Percentiles rank a stretch among this genome's conserved stretches.
These are phyloP conservation scores for Dysmachus trigonus DNA, from an alignment of 2,888 invertebrate species.

Conservation along the genomic window DNA sequence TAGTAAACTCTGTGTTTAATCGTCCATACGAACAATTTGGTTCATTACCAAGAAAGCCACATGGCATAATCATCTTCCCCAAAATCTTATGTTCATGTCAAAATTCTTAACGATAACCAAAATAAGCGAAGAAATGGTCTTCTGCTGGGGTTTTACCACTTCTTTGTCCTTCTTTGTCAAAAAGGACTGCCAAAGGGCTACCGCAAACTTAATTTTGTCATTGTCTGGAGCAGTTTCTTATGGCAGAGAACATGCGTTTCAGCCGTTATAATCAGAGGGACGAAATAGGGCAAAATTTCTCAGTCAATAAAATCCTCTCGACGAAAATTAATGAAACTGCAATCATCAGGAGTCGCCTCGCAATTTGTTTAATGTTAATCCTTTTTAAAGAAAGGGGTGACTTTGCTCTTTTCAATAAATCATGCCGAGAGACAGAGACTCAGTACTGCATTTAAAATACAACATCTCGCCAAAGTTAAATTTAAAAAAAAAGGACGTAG, in stretches of 20 bases:
- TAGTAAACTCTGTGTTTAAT: constrained; percentile 11
- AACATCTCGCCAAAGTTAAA: not conserved
- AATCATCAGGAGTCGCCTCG: not conserved
- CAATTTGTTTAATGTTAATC: constrained; percentile 14
- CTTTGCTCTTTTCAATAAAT: constrained; percentile 13
- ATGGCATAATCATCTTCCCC: constrained; percentile 11
- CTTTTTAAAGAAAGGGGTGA: constrained; percentile 21
- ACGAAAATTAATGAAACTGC: not conserved
- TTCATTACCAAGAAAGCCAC: constrained; percentile 15
- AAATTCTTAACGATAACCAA: constrained; percentile 31
- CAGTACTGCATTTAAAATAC: constrained; percentile 22
- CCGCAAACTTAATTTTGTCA: constrained; percentile 24
- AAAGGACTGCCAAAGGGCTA: not conserved
- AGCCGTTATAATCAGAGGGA: not conserved
- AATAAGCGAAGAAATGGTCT: not conserved
- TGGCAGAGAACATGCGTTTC: not conserved
- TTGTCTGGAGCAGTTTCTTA: not conserved
- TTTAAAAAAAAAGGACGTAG: constrained; percentile 25
- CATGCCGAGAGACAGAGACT: constrained; percentile 2
- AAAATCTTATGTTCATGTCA: constrained; percentile 35
- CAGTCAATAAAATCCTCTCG: constrained; percentile 27
- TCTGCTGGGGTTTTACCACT: not conserved
- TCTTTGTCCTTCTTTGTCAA: not conserved
- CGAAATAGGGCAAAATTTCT: not conserved
- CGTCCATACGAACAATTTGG: not conserved